Evolutionary conservation across 2,797 vertebrate genomes (phyloP), one percentile per base, ranked within the genome.

Genomic region (Rallus crepitans): DNA sequence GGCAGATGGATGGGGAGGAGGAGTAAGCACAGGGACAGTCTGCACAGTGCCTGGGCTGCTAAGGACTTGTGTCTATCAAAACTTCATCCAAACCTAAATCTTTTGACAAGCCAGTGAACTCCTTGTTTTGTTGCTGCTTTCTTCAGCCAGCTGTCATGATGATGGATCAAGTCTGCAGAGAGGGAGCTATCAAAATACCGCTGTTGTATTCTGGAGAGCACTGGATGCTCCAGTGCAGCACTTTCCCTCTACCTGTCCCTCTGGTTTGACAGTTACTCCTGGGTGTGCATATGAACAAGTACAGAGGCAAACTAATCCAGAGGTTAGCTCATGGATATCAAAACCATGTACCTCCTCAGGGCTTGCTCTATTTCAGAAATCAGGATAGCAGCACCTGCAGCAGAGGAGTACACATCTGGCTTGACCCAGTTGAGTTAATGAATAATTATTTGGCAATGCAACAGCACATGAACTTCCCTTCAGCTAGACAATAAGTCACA

Each of bases 181-280:
- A 70, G 37, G 20, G 21, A 30, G 25, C 55, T 63, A 89, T 72
- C 1, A 0, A 55, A 95, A 63, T 72, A 72, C 18, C n/a, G 64
- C 73, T 80, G 48, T 61, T 79, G 55, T 53, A 63, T 37, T 82
- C 77, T 59, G 45, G 63, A 59, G 77, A 79, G 42, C 33, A 31
- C 55, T 37, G 24, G 33, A 19, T 0, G 5, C 50, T 64, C 28
- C 50, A 55, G 70, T 1, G 0, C 4, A 3, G 30, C 35, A 20
- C 14, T 69, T 25, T 59, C 35, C 33, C 21, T 91, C 55, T 93
- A 39, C 31, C 33, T 8, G 40, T 61, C 21, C 35, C 2, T 0
- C 48, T 65, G 40, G 28, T 70, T 75, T 60, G 55, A 52, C 42
- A 57, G 73, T 31, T 68, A 39, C 42, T 72, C 68, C 53, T 64